These are phyloP conservation scores for Passer montanus DNA, from an alignment of 2,113 vertebrate species.

Conservation along the genomic window DNA sequence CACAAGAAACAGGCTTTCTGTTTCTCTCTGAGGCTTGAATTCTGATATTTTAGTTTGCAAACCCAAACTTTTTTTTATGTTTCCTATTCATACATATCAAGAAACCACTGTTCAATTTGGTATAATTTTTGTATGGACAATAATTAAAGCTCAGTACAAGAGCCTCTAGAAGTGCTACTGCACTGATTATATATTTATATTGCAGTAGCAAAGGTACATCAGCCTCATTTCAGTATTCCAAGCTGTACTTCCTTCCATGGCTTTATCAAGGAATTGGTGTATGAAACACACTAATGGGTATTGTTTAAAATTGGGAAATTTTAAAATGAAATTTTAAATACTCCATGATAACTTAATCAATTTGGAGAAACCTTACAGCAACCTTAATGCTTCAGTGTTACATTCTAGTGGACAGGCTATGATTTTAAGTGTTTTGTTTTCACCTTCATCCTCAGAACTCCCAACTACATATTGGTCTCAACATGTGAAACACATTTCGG, in stretches of 20 bases:
- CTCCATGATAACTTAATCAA: not conserved
- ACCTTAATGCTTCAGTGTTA: not conserved
- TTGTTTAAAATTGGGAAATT: not conserved
- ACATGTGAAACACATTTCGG: conserved; percentile 78
- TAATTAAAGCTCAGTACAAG: not conserved
- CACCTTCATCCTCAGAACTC: conserved; percentile 73
- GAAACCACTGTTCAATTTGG: not conserved
- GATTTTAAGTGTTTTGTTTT: not conserved
- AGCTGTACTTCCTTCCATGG: not conserved
- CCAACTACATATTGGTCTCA: conserved; percentile 69
- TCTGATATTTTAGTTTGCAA: not conserved
- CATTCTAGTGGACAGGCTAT: not conserved
- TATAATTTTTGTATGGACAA: not conserved
- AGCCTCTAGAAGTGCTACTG: not conserved
- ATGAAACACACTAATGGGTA: not conserved
- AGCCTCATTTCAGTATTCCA: not conserved
- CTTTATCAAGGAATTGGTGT: not conserved
- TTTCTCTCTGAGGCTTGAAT: not conserved
- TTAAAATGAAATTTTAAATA: not conserved
- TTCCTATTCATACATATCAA: not conserved
- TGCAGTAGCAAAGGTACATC: not conserved
- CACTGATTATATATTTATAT: not conserved
- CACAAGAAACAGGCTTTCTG: not conserved
- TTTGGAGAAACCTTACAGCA: not conserved
- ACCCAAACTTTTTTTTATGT: not conserved